Evolutionary conservation across 1,140 invertebrate species (phyloP).

Genomic region (Mya arenaria): DNA sequence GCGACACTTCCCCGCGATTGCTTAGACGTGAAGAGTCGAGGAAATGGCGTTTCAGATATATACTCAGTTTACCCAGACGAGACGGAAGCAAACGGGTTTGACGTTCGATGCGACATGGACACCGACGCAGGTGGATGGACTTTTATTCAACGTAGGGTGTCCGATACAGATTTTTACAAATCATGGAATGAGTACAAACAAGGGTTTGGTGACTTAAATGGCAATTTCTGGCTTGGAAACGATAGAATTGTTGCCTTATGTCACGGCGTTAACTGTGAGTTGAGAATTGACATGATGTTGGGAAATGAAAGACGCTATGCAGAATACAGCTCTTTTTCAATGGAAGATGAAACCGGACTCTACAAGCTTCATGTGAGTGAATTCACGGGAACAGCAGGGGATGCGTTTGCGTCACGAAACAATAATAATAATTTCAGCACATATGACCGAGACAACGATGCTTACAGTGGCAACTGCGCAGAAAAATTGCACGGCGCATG

Average conservation of each 20-base stretch:
- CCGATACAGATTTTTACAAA: not conserved
- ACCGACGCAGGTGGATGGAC: conserved; percentile 12
- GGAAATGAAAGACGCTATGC: not conserved
- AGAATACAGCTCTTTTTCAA: not conserved
- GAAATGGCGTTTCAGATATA: no score
- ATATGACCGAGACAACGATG: conserved; percentile 28
- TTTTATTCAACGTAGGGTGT: conserved; percentile 8
- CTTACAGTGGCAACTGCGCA: conserved; percentile 81
- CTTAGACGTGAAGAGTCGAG: no score
- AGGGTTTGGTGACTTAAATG: conserved; percentile 9
- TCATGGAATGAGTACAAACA: not conserved
- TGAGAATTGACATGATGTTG: not conserved
- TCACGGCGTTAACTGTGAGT: not conserved
- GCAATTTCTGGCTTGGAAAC: conserved; percentile 17
- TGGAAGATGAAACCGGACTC: not conserved
- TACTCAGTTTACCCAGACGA: no score
- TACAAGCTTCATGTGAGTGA: not conserved
- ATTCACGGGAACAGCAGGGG: conserved; percentile 9
- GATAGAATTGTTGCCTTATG: not conserved
- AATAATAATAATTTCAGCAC: conserved; percentile 23
- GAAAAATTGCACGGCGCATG: conserved; percentile 78
- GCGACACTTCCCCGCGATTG: no score
- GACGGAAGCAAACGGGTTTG: no score
- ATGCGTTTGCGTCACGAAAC: not conserved
- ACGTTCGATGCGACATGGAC: not conserved